Base-by-base conservation (phyloP, 2,888 invertebrate species). In the Ctenicera cuprea region DNA sequence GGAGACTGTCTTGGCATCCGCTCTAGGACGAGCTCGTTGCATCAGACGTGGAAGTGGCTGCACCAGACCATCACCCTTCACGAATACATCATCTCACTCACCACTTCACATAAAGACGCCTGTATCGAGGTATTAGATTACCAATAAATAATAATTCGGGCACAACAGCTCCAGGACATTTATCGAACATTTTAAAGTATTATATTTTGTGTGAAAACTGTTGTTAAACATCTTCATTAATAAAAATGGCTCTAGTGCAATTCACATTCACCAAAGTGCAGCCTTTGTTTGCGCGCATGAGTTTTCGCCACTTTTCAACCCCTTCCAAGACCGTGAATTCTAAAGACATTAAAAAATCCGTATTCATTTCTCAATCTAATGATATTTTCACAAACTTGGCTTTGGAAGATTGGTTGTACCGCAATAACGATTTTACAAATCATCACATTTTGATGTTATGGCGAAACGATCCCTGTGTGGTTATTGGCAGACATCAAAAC, bases 401-500 rank as follows among this genome's bases (percentile, higher is more conserved):
- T 3, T 87, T 99, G 71, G 99, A 99, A 87, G 97, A 98, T 86
- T 98, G 98, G 97, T 89, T 99, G 82, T 98, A 97, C 87, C 92
- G 91, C 68, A 94, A 97, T 84, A 93, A 92, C 86, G 93, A 97
- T 85, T 95, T 97, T 80, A 90, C 90, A 4, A 91, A 94, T 74
- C 94, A 95, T 84, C 95, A 96, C 86, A 90, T 97, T 1, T 89
- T 99, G 85, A 90, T 98, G 87, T 88, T 99, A 70, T 99, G 98
- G 97, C 91, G 94, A 66, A 99, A 98, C 86, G 91, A 94, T 79
- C 98, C 98, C 0, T 95, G 97, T 85, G 95, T 99, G 66, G 98
- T 99, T 4, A 93, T 99, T 85, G 99, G 99, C 5, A 92, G 96
- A 71, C 96, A 98, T 87, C 99, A 99, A 87, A 99, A 99, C 87